phyloP scores from a whole-genome alignment of 2,797 vertebrate species.

The Thunnus albacares region DNA sequence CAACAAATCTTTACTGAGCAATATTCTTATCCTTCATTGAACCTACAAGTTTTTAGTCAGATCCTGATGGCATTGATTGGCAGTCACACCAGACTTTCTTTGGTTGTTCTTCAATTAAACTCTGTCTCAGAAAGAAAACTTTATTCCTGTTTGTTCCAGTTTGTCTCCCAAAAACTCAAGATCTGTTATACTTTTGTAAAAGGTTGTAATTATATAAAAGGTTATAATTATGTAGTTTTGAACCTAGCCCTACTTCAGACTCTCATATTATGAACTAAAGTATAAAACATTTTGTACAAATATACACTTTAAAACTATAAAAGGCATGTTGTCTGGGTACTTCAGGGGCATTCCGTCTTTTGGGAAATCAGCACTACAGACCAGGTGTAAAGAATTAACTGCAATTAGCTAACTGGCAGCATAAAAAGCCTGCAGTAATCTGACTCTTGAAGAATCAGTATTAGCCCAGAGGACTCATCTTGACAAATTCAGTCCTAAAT shows the following conservation, averaged over 20 bases:
- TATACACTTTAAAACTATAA: background rate
- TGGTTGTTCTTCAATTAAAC: background rate
- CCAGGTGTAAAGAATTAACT: conserved; percentile 18
- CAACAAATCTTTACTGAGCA: background rate
- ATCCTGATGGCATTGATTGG: background rate
- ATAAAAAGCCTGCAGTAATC: background rate
- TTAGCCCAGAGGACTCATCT: background rate
- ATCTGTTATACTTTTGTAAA: background rate
- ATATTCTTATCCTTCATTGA: background rate
- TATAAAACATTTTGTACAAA: background rate
- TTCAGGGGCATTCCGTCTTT: background rate
- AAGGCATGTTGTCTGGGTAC: background rate
- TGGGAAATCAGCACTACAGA: background rate
- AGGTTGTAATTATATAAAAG: no score
- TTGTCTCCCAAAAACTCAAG: no score
- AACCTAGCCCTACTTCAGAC: background rate
- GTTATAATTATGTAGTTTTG: background rate
- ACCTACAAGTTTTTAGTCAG: background rate
- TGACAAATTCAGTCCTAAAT: background rate
- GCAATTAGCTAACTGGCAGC: background rate
- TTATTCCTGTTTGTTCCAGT: background rate
- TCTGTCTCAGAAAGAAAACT: background rate
- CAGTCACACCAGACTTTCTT: background rate
- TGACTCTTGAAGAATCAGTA: background rate
- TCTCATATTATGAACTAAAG: background rate